A percentile compares a stretch with the other conserved stretches of the same genome.
These are phyloP conservation scores for Phalacrocorax pelagicus DNA, from an alignment of 2,113 vertebrate genomes.

Conservation along the genomic window DNA sequence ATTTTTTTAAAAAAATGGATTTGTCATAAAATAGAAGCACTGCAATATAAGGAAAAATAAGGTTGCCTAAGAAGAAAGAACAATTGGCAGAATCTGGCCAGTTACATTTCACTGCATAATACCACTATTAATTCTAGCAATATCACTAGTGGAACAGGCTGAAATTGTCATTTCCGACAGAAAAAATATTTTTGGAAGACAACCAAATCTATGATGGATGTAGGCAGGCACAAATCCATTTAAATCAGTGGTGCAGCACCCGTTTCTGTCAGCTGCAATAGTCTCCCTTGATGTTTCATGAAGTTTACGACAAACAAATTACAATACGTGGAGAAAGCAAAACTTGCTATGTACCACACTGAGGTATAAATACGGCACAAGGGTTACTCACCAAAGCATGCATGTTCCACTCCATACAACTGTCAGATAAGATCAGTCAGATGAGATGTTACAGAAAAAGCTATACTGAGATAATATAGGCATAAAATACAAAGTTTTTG, in stretches of 20 bases:
- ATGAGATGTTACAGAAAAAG: neutral
- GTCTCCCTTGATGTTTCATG: slow-evolving; percentile 2
- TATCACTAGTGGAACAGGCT: neutral
- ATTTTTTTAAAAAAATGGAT: rapidly evolving
- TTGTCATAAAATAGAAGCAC: neutral
- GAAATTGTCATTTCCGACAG: neutral
- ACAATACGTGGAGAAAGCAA: neutral
- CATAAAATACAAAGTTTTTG: neutral
- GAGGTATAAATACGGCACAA: neutral
- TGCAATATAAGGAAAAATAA: neutral
- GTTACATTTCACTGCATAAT: neutral
- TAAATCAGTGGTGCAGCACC: slow-evolving; percentile 15
- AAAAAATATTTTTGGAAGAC: slow-evolving; percentile 28
- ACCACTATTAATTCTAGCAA: neutral
- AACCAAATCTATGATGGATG: slow-evolving; percentile 39
- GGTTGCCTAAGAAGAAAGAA: neutral
- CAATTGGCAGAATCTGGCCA: neutral
- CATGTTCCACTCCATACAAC: neutral
- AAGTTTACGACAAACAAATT: slow-evolving; percentile 52
- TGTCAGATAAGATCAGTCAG: neutral
- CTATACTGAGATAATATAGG: neutral
- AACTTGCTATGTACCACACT: neutral
- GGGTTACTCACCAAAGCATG: neutral
- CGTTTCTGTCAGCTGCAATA: neutral
- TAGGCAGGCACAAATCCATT: slow-evolving; percentile 38